A percentile compares a stretch with the other conserved stretches of the same genome.
phyloP scores from a whole-genome alignment of 2,888 invertebrate genomes.

The Cabera pusaria region DNA sequence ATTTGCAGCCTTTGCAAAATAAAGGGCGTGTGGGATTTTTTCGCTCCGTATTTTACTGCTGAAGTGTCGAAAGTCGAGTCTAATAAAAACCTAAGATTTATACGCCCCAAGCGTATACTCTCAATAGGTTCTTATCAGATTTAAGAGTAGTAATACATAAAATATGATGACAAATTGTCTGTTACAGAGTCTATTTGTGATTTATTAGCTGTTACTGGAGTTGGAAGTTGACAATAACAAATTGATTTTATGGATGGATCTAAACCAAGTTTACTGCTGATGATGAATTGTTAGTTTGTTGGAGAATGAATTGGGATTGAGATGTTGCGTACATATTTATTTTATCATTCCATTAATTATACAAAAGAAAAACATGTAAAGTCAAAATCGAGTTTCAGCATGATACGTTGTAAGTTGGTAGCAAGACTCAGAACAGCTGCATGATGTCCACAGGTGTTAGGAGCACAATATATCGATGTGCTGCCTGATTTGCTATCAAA shows the following conservation, averaged over 20 bases:
- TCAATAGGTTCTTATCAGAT: conserved; percentile 44
- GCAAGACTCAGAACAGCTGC: too few relatives aligned
- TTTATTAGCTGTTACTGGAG: conserved; percentile 29
- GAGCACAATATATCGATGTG: too few relatives aligned
- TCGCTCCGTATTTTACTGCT: conserved; percentile 28
- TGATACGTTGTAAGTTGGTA: too few relatives aligned
- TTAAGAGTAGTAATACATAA: conserved; percentile 39
- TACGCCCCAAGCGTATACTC: conserved; percentile 40
- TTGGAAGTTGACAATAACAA: conserved; percentile 31
- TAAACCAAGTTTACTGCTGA: conserved; percentile 19
- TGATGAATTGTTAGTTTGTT: conserved; percentile 12
- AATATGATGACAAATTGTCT: conserved; percentile 43
- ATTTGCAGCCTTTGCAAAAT: conserved; percentile 15
- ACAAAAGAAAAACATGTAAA: too few relatives aligned
- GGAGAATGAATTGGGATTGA: conserved; percentile 4
- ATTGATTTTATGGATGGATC: conserved; percentile 25
- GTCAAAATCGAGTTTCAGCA: too few relatives aligned
- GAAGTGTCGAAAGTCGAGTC: conserved; percentile 38
- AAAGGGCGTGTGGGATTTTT: conserved; percentile 15
- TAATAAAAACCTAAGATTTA: conserved; percentile 50
- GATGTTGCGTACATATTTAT: too few relatives aligned
- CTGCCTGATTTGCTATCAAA: too few relatives aligned
- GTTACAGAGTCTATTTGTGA: conserved; percentile 24
- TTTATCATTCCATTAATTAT: too few relatives aligned
- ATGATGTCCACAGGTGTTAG: too few relatives aligned